These are phyloP conservation scores for Drosophila testacea DNA, from an alignment of 2,888 invertebrate genomes.

Conservation along the genomic window DNA sequence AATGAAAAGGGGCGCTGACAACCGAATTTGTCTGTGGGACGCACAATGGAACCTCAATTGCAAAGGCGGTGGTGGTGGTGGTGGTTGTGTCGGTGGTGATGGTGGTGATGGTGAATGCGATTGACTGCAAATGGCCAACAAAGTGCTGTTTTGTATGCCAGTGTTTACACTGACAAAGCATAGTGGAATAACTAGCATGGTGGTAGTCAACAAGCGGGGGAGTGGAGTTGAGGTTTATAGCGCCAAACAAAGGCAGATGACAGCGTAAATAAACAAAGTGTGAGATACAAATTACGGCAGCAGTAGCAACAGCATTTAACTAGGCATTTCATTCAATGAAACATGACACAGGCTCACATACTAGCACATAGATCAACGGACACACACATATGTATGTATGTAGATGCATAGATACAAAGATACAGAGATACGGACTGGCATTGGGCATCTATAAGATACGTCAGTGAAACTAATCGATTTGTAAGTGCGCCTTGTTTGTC, in stretches of 20 bases:
- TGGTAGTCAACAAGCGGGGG: neutral
- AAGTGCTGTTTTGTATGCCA: conserved; percentile 45
- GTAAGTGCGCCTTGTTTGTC: conserved; percentile 34
- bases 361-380: neutral
- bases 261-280: conserved; percentile 75
- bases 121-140: conserved; percentile 75
- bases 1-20: conserved; percentile 43
- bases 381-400: neutral
- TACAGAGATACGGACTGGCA: conserved; percentile 38
- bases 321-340: conserved; percentile 76
- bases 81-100: conserved; percentile 3
- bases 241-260: conserved; percentile 72
- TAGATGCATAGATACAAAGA: conserved; percentile 10
- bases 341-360: conserved; percentile 48
- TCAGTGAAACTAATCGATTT: conserved; percentile 67
- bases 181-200: neutral
- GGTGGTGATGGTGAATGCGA: conserved; percentile 48
- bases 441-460: conserved; percentile 53
- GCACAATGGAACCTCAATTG: conserved; percentile 38
- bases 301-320: conserved; percentile 65
- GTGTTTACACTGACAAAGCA: conserved; percentile 32
- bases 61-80: conserved; percentile 33
- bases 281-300: conserved; percentile 73
- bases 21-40: conserved; percentile 43
- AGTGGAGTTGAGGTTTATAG: conserved; percentile 15